Evolutionary conservation across 2,113 vertebrate genomes (phyloP), one percentile per base, ranked within the genome.

Genomic region (Sapayoa aenigma): DNA sequence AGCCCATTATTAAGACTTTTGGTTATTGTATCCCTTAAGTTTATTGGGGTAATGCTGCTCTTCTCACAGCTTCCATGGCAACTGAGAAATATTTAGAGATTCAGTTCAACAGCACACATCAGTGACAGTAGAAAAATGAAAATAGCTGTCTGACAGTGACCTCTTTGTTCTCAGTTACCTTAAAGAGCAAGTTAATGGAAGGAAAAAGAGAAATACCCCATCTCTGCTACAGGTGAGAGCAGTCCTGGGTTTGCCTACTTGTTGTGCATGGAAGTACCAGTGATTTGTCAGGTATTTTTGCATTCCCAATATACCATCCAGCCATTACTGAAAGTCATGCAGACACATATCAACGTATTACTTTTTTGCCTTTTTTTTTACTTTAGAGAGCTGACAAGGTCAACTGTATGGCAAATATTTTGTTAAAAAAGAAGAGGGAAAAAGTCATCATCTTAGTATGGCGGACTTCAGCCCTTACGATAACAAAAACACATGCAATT

Each of bases 21-120:
- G 44, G 9, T 94, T 81, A 71, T 80, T 72, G 47, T 23, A 25
- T 81, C 11, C 14, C 27, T 63, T 63, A 37, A 49, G 30, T 21
- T 14, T 88, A 28, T 37, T 49, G 60, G 44, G 47, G 6, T 56
- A 67, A 44, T 65, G 71, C 6, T 24, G 25, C 41, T 82, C 25
- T 84, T 90, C 41, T 52, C 18, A 33, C 50, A 75, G 87, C 85
- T 93, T 88, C 94, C 86, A 87, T 93, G 79, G 95, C 65, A 94
- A 84, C 73, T 93, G 65, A 81, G 52, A 69, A 71, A 76, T 83
- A 88, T 81, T 63, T 62, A 80, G 72, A 90, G 20, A 52, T 90
- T 93, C 41, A 42, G 22, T 87, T 95, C 84, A 60, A 49, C 19
- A 11, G 56, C 68, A 72, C 1, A 7, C 4, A 12, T 60, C 65